Conservation (phyloP, 2,113 vertebrate genomes). For the Microcebus lehilahytsara region DNA sequence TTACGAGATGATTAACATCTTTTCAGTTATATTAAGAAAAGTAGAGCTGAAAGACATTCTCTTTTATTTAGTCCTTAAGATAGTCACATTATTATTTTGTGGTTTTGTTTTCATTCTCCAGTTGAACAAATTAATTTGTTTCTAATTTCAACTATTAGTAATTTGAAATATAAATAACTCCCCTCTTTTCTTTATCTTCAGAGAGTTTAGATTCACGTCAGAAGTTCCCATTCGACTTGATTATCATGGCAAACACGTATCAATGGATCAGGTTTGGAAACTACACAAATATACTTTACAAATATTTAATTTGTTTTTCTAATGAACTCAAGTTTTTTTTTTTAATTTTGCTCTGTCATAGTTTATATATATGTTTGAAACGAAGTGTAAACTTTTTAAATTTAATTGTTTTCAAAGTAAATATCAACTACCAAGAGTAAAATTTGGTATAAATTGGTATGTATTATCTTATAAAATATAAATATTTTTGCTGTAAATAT, state of each 20-base stretch:
- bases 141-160: not conserved
- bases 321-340: not conserved
- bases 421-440: not conserved
- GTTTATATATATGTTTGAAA: not conserved
- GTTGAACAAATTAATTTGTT: conserved; percentile 16
- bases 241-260: conserved; percentile 97
- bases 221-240: conserved; percentile 98
- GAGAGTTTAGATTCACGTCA: conserved; percentile 97
- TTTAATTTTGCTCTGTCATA: not conserved
- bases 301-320: not conserved
- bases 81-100: not conserved
- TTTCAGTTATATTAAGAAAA: not conserved
- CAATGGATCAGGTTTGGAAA: conserved; percentile 91
- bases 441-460: not conserved
- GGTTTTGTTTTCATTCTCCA: conserved; percentile 17
- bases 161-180: conserved; percentile 5
- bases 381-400: not conserved
- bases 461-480: not conserved
- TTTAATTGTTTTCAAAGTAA: conserved; percentile 55
- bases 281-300: not conserved
- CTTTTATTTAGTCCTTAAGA: not conserved
- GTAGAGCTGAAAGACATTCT: not conserved
- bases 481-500: not conserved
- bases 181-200: conserved; percentile 70
- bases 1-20: not conserved